These are phyloP conservation scores for Actinia equina DNA, from an alignment of 64 coral and sea anemone species.

Conservation along the genomic window DNA sequence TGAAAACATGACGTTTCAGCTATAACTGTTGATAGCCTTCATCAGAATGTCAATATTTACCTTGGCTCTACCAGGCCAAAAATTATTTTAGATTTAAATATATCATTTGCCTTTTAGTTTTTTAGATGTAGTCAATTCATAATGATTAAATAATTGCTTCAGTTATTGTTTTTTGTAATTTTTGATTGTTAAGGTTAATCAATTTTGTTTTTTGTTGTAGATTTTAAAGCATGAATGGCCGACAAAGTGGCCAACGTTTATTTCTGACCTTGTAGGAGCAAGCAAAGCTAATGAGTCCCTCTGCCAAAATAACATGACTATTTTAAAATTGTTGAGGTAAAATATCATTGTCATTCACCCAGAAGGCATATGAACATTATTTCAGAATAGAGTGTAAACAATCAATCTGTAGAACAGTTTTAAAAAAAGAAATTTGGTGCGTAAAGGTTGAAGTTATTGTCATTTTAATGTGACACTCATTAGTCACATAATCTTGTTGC, in stretches of 20 bases:
- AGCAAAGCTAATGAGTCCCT: conserved; percentile 99
- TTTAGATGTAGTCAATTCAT: too few relatives aligned
- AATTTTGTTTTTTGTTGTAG: conserved; percentile 30
- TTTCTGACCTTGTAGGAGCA: conserved; percentile 93
- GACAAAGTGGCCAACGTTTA: conserved; percentile 95
- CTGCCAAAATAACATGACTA: conserved; percentile 99
- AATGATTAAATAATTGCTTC: background rate
- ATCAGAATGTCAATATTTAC: too few relatives aligned
- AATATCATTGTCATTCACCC: background rate
- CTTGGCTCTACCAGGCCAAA: too few relatives aligned
- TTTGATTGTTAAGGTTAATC: background rate
- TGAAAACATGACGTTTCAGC: too few relatives aligned
- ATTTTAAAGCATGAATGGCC: conserved; percentile 99
- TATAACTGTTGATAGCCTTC: too few relatives aligned
- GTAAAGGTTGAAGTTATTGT: too few relatives aligned
- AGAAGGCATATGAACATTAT: background rate
- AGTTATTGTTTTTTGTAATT: background rate
- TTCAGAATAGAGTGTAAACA: background rate
- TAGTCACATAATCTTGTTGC: too few relatives aligned
- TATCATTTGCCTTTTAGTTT: background rate
- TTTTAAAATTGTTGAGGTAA: conserved; percentile 93
- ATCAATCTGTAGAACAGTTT: too few relatives aligned
- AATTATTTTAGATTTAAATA: too few relatives aligned
- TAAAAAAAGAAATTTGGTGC: too few relatives aligned
- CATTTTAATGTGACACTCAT: too few relatives aligned